These are phyloP conservation scores for Cyprinodon brontotheroides DNA, from an alignment of 2,113 vertebrate species.

Conservation along the genomic window DNA sequence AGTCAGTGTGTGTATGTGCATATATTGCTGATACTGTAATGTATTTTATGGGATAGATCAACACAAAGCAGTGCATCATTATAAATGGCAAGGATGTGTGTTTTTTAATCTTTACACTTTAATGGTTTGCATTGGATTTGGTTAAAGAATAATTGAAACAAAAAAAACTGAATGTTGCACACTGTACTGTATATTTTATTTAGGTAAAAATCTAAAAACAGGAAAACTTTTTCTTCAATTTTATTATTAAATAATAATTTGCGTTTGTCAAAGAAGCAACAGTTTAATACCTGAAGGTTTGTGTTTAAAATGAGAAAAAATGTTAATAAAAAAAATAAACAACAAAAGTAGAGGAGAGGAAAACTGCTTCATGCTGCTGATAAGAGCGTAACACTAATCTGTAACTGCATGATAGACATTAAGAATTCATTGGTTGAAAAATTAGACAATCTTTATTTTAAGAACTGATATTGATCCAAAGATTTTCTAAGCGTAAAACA, in stretches of 20 bases:
- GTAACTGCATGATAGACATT: neutral
- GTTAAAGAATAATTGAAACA: neutral
- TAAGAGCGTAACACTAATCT: neutral
- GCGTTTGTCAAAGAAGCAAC: neutral
- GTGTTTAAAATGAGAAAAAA: neutral
- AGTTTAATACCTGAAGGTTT: neutral
- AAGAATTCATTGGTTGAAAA: constrained; percentile 23
- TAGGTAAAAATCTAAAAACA: neutral
- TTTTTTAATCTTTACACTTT: too few relatives aligned
- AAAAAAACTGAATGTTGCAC: neutral
- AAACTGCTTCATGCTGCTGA: neutral
- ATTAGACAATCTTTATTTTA: constrained; percentile 61
- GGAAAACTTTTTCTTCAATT: neutral
- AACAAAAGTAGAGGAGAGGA: too few relatives aligned
- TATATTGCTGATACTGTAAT: constrained; percentile 5
- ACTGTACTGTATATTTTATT: neutral
- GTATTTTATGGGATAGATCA: constrained; percentile 3
- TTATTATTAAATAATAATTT: neutral
- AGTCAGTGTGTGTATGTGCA: constrained; percentile 52
- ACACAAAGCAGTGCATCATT: neutral
- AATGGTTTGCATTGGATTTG: neutral
- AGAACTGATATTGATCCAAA: constrained; percentile 38
- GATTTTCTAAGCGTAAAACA: constrained; percentile 11
- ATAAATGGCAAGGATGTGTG: neutral
- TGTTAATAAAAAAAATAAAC: neutral